Percentiles rank a stretch among this genome's conserved stretches.
Evolutionary conservation across 2,113 vertebrate species (phyloP).

Genomic region (Antennarius striatus): DNA sequence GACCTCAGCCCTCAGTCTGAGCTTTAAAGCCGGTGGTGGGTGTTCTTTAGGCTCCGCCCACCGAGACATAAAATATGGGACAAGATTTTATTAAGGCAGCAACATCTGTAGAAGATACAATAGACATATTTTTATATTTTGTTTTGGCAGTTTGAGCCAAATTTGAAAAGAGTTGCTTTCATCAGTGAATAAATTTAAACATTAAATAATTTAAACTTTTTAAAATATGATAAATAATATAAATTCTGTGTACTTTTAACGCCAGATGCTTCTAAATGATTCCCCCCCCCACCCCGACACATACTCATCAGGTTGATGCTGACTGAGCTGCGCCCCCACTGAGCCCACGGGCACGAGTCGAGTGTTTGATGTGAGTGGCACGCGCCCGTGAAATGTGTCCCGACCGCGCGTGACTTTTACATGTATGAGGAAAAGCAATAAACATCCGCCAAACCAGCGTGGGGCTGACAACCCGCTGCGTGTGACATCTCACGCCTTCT

Average conservation of each 20-base stretch:
- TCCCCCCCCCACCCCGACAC: too few species aligned
- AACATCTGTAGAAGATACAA: neutral
- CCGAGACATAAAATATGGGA: neutral
- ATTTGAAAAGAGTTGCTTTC: too few species aligned
- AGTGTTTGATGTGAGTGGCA: conserved; percentile 3
- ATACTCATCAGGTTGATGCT: too few species aligned
- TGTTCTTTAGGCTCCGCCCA: conserved; percentile 30
- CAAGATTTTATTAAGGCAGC: neutral
- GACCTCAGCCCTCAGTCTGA: fast-evolving
- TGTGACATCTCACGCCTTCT: conserved; percentile 5
- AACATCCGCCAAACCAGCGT: conserved; percentile 42
- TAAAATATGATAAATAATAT: too few species aligned
- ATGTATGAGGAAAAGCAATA: conserved; percentile 17
- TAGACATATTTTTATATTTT: neutral
- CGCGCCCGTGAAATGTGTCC: conserved; percentile 36
- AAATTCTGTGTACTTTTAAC: too few species aligned
- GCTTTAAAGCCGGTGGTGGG: conserved; percentile 17
- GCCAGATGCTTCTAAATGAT: too few species aligned
- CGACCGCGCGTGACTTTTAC: conserved; percentile 37
- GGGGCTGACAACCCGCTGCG: conserved; percentile 22
- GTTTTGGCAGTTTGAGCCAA: too few species aligned
- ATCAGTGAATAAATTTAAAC: too few species aligned
- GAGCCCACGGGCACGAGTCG: conserved; percentile 28
- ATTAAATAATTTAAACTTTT: too few species aligned
- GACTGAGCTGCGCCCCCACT: too few species aligned